Evolutionary conservation across 2,113 vertebrate species (phyloP), one percentile per base, ranked within the genome.

Genomic region (Elanus axillaris): DNA sequence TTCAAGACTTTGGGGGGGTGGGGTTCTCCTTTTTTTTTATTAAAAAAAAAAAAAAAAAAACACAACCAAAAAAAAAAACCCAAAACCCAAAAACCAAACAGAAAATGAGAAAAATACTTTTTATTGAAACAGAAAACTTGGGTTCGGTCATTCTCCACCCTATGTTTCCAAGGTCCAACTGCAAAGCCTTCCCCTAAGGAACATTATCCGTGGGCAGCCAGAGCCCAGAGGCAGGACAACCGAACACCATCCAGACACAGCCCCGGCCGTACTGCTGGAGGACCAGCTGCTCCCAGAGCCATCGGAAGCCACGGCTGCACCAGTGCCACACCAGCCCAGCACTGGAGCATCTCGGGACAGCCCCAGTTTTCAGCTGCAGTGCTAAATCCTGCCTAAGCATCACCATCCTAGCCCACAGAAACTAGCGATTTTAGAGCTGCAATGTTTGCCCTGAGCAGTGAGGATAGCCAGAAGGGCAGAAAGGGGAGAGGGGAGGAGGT

Each of bases 211-310:
- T 0, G 16, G 20, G 11, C 25, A 86, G 21, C 6, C 50, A 23
- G 8, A 7, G 29, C 38, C 22, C 55, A 52, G 63, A 18, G 15
- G 38, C 16, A 23, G 21, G 20, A 82, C 9, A 63, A 34, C 16
- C 29, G 25, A 34, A 36, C 21, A 5, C 16, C 9, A 1, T 1
- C 12, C 55, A 23, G 32, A 40, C 36, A 15, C 34, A 7, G 45
- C 8, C 29, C 69, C 2, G 3, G 52, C 19, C 10, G 6, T 1
- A 2, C 22, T 38, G 22, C 29, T 40, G 1, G 7, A 36, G 32
- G 27, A 50, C 16, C 6, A 0, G 38, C 38, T 47, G 47, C 32
- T 77, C 53, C 59, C 5, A 1, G 9, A 29, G 81, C 55, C 62
- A 36, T 4, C 13, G 8, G 45, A 19, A 47, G 16, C 45, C 40